These are phyloP conservation scores for Chrysogorgia sp. DNA, from an alignment of 92 coral and sea anemone genomes.

Conservation along the genomic window DNA sequence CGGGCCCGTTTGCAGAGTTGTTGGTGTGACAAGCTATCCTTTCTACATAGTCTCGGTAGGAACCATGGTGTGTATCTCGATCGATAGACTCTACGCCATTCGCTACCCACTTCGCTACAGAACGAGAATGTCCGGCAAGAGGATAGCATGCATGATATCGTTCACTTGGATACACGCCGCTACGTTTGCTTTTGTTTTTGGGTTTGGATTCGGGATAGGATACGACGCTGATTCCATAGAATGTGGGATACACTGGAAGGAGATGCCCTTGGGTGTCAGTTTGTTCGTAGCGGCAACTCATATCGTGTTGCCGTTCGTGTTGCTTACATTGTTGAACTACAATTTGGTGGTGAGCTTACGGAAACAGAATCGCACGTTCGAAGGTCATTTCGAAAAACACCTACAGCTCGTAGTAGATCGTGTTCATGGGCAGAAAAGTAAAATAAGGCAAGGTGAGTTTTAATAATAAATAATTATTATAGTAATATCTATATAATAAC, in stretches of 20 bases:
- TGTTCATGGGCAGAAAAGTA: not conserved
- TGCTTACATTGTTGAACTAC: not conserved
- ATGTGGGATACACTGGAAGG: not conserved
- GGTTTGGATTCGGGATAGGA: not conserved
- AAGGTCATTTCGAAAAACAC: not conserved
- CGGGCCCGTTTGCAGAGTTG: not conserved
- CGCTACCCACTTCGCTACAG: not conserved
- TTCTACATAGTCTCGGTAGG: slow-evolving; percentile 4
- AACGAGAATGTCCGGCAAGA: not conserved
- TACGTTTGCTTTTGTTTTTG: not conserved
- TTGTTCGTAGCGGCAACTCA: not conserved
- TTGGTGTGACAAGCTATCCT: not conserved
- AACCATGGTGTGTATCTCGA: not conserved
- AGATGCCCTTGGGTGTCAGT: not conserved
- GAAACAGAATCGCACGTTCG: slow-evolving; percentile 11
- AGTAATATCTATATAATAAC: not conserved
- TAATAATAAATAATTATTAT: not conserved
- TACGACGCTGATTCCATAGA: not conserved
- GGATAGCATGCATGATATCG: not conserved
- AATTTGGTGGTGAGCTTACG: slow-evolving; percentile 9
- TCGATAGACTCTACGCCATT: slow-evolving; percentile 1
- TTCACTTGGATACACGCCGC: slow-evolving; percentile 5
- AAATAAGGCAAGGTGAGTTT: slow-evolving; percentile 12
- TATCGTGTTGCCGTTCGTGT: not conserved
- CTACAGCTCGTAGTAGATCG: not conserved